Percentiles rank a stretch among this genome's conserved stretches.
Conservation (phyloP, 2,888 invertebrate genomes). For the Cephus pulcher region DNA sequence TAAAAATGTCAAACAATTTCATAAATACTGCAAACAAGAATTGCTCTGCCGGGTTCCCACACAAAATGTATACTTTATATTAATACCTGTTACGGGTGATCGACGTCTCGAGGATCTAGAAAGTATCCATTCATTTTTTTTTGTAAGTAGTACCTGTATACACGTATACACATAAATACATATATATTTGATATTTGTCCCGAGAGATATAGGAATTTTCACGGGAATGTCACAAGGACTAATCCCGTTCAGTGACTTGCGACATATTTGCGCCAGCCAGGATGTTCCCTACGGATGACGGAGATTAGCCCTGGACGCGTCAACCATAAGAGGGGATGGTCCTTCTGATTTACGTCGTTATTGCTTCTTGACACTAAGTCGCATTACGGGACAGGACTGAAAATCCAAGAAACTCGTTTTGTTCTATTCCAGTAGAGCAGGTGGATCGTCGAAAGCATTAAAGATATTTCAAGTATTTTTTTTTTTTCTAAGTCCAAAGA, state of each 20-base stretch:
- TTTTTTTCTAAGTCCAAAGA: too few relatives aligned
- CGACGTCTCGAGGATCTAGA: not conserved
- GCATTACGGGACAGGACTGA: not conserved
- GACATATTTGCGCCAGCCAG: slow-evolving; percentile 43
- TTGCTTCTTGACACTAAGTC: slow-evolving; percentile 3
- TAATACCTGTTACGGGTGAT: not conserved
- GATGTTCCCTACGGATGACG: slow-evolving; percentile 42
- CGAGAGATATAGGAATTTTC: slow-evolving; percentile 37
- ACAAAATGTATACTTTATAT: not conserved
- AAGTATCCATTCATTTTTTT: not conserved
- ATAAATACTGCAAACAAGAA: not conserved
- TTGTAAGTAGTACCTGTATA: not conserved
- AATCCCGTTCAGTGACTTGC: slow-evolving; percentile 46
- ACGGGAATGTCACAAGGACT: slow-evolving; percentile 37
- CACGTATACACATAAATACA: not conserved
- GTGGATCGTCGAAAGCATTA: not conserved
- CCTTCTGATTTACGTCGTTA: slow-evolving; percentile 7
- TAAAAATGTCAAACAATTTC: not conserved
- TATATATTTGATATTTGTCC: slow-evolving; percentile 14
- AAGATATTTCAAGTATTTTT: not conserved
- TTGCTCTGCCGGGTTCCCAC: not conserved
- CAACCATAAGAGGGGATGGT: not conserved
- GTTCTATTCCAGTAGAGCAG: not conserved
- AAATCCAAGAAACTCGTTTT: not conserved
- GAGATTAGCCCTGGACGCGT: slow-evolving; percentile 43